Base-by-base conservation (phyloP, 2,888 invertebrate species). In the Vanessa cardui region DNA sequence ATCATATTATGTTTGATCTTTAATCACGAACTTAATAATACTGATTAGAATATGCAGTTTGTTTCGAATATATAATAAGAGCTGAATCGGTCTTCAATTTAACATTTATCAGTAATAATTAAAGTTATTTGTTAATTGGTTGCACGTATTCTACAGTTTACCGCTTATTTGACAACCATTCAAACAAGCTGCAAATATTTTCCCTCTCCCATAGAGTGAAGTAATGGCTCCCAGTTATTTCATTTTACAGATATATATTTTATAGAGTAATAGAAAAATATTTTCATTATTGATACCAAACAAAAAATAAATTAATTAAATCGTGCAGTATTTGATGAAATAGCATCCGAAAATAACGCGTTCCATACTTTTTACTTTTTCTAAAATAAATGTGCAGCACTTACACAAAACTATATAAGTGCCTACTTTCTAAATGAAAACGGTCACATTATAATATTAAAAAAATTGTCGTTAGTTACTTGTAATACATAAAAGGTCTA, bases 281-380 rank as follows among this genome's bases (percentile, higher is more conserved):
- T 59, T 44, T 39, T 18, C 15, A 44, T 12, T 12, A 60, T 67
- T 39, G 39, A 39, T 9, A 39, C 2, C 39, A 7, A 31, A 26
- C 26, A 31, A 31, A 31, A 6, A 54, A 54, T 54, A 54, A 31
- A 54, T 50, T 15, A 26, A 50, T 50, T 7, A 15, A 56, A 31
- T 59, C 68, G 62, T 68, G 66, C 68, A 68, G 61, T 67, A 67
- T 47, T 63, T 56, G 33, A 8, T 58, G 46, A 21, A 59, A 59
- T 26, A 45, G 45, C 46, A 45, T 45, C 58, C 8, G 46, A 3
- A 45, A 59, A 21, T 21, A 21, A 59, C 2, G 18, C 20, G 46
- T 46, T 56, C 39, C 7, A 31, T 33, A 33, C 7, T 12, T 21
- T n/a, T 8, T 26, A 5, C 26, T 26, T 7, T 6, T n/a, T 54